Evolutionary conservation across 2,797 vertebrate genomes (phyloP).

Genomic region (Falco naumanni): DNA sequence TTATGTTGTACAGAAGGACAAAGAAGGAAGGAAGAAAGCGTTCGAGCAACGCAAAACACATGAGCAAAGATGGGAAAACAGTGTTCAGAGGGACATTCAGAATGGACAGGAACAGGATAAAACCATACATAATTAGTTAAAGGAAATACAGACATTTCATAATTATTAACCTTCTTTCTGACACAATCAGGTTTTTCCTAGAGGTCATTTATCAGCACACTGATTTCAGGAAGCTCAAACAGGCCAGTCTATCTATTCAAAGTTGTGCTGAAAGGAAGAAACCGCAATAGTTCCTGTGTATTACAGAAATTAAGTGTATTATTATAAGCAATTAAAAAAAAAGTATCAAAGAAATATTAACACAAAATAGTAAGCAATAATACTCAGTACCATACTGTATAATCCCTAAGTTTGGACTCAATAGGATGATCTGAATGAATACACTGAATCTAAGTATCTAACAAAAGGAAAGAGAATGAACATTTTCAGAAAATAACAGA

Average conservation of each 20-base stretch:
- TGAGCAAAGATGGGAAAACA: background rate
- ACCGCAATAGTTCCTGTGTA: background rate
- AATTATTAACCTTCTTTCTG: background rate
- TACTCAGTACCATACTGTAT: background rate
- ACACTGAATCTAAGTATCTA: background rate
- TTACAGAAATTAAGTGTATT: background rate
- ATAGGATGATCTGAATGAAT: background rate
- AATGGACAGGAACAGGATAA: background rate
- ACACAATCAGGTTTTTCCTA: background rate
- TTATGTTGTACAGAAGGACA: background rate
- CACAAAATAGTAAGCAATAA: background rate
- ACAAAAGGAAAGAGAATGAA: background rate
- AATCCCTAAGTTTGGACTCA: background rate
- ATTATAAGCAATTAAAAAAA: background rate
- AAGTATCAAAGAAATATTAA: background rate
- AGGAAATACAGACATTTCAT: background rate
- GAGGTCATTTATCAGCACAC: background rate
- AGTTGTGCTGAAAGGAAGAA: background rate
- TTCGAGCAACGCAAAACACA: background rate
- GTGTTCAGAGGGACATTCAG: background rate
- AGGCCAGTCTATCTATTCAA: background rate
- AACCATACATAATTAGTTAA: background rate
- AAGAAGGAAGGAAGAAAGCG: background rate
- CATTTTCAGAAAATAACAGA: background rate
- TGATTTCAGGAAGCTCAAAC: background rate